Evolutionary conservation across 2,888 invertebrate genomes (phyloP).

Genomic region (Nomada hirtipes): DNA sequence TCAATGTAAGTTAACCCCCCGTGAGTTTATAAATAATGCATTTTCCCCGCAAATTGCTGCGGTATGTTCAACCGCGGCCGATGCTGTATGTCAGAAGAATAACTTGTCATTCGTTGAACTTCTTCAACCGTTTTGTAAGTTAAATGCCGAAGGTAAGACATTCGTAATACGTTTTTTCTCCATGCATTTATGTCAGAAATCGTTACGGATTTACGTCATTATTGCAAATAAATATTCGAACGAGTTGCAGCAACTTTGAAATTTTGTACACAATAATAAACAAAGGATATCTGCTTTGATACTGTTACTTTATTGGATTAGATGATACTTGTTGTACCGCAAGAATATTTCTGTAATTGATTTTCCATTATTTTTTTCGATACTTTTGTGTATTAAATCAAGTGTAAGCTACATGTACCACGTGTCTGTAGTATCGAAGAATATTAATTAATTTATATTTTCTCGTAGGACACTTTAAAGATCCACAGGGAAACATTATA

Average conservation of each 20-base stretch:
- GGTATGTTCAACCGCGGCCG: conserved; percentile 92
- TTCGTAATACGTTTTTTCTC: background rate
- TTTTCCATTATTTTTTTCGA: background rate
- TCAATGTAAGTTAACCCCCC: conserved; percentile 89
- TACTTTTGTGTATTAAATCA: no score
- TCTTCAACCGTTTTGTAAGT: conserved; percentile 94
- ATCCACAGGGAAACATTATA: conserved; percentile 91
- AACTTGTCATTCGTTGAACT: conserved; percentile 96
- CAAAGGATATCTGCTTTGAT: background rate
- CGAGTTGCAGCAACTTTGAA: background rate
- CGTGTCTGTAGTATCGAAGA: background rate
- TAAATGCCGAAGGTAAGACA: conserved; percentile 89
- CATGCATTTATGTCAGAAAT: background rate
- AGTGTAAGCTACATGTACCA: background rate
- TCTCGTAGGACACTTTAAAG: conserved; percentile 91
- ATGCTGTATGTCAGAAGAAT: conserved; percentile 94
- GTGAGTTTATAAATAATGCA: conserved; percentile 95
- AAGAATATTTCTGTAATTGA: no score
- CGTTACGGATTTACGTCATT: background rate
- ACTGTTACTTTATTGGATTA: background rate
- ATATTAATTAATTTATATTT: background rate
- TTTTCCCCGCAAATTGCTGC: conserved; percentile 96
- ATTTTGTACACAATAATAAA: background rate
- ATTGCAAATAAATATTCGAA: background rate
- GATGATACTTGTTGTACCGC: background rate